Base-by-base conservation (phyloP, 64 coral and sea anemone genomes). In the Dendronephthya gigantea region DNA sequence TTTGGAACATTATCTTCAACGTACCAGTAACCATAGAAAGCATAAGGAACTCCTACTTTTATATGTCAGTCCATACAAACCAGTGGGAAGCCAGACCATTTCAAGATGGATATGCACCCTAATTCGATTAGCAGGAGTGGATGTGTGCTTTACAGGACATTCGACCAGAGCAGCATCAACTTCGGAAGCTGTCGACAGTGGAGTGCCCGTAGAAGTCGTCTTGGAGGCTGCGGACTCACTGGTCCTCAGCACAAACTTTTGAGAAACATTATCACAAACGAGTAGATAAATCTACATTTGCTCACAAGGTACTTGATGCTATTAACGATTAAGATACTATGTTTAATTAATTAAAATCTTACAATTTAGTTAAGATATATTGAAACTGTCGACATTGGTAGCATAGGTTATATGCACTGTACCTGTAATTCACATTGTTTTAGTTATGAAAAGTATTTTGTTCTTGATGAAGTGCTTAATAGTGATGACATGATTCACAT, bases 191-290 rank as follows among this genome's bases (percentile, higher is more conserved):
- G 66, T n/a, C 9, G 66, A 70, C 27, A 70, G 23, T 70, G 66
- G 66, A 70, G 19, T 70, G 23, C 66, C 66, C 27, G 27, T 70
- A 9, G 23, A 70, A n/a, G 66, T 70, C 27, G 66, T 31, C 9
- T n/a, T 70, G 9, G 66, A 70, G 66, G 66, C 66, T 70, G 66
- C 23, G 66, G 66, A 70, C 27, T 70, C n/a, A n/a, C n/a, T n/a
- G 66, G 66, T 70, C 66, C 30, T 70, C 66, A 31, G 66, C 66
- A 70, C 66, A 70, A 31, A 70, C 66, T 9, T 70, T 70, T 70
- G 66, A 70, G 66, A 70, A 70, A 70, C 66, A 70, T 70, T 70
- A 70, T 31, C 66, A 70, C 25, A 74, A 70, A 31, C 8, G 23
- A 31, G 23, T n/a, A 25, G 66, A 70, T 70, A 70, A 25, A 70